These are phyloP conservation scores for Zaprionus taronus DNA, from an alignment of 1,140 invertebrate genomes.

Conservation along the genomic window DNA sequence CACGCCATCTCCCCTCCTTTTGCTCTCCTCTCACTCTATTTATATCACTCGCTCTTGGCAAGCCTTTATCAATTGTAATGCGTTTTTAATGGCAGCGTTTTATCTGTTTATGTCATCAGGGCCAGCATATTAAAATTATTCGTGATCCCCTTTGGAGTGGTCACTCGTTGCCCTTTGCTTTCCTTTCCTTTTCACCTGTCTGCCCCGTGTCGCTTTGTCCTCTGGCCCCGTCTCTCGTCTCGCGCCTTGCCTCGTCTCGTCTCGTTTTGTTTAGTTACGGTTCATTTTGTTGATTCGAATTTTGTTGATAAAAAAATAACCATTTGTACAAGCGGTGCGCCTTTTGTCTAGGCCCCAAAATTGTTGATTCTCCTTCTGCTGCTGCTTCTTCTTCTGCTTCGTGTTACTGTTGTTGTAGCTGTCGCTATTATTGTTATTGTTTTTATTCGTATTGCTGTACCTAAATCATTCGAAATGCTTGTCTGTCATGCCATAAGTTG, in stretches of 20 bases:
- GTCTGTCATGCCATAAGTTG: constrained; percentile 63
- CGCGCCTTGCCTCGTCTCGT: background rate
- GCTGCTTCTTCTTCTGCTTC: constrained; percentile 33
- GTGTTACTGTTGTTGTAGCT: constrained; percentile 36
- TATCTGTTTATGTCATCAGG: constrained; percentile 79
- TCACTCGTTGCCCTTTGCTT: constrained; percentile 7
- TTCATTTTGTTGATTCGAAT: constrained; percentile 51
- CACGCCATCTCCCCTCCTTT: background rate
- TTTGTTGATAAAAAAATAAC: constrained; percentile 50
- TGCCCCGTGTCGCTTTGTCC: constrained; percentile 10
- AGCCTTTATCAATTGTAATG: constrained; percentile 76
- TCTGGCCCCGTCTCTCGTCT: background rate
- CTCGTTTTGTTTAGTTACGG: constrained; percentile 30
- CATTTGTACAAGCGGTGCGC: constrained; percentile 57
- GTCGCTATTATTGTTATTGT: constrained; percentile 28
- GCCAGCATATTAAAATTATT: constrained; percentile 75
- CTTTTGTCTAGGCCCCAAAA: constrained; percentile 46
- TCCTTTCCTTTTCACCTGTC: background rate
- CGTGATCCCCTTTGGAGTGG: constrained; percentile 58
- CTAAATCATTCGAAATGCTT: constrained; percentile 76
- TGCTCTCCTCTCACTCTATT: constrained; percentile 13
- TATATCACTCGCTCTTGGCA: constrained; percentile 21
- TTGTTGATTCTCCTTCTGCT: constrained; percentile 26
- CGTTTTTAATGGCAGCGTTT: constrained; percentile 74
- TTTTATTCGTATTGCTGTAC: constrained; percentile 50